Evolutionary conservation across 2,888 invertebrate species (phyloP).

Genomic region (Tachina lurida): DNA sequence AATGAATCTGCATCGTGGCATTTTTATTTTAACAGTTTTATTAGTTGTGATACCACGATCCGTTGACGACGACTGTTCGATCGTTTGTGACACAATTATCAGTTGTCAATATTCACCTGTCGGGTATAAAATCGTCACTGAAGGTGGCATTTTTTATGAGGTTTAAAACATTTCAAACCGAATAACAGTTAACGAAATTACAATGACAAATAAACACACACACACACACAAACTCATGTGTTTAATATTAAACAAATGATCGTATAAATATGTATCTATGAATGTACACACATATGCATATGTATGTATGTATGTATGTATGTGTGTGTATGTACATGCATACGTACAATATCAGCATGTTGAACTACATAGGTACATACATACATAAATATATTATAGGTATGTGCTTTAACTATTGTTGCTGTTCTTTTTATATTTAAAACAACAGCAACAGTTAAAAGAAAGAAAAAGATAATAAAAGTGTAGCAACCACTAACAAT

Average conservation of each 20-base stretch:
- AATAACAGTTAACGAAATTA: constrained; percentile 74
- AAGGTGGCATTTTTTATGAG: constrained; percentile 78
- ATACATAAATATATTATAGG: constrained; percentile 24
- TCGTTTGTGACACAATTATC: constrained; percentile 72
- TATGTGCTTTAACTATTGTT: constrained; percentile 42
- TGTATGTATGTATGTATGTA: not conserved
- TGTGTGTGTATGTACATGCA: not conserved
- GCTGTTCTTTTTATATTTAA: constrained; percentile 49
- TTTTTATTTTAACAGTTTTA: constrained; percentile 47
- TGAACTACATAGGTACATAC: too few species aligned
- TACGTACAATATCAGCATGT: not conserved
- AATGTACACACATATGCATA: not conserved
- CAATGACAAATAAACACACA: constrained; percentile 14
- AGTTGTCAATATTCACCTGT: constrained; percentile 79
- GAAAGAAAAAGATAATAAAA: constrained; percentile 38
- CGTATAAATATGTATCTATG: not conserved
- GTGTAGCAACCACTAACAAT: constrained; percentile 52
- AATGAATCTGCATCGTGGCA: constrained; percentile 67
- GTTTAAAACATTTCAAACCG: constrained; percentile 78
- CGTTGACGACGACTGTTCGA: constrained; percentile 54
- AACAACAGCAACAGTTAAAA: constrained; percentile 42
- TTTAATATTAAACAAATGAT: constrained; percentile 9
- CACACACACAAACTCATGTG: not conserved
- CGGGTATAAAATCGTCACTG: constrained; percentile 81
- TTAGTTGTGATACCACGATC: constrained; percentile 55